Evolutionary conservation across 2,113 vertebrate genomes (phyloP).

Genomic region (Dendropsophus ebraccatus): DNA sequence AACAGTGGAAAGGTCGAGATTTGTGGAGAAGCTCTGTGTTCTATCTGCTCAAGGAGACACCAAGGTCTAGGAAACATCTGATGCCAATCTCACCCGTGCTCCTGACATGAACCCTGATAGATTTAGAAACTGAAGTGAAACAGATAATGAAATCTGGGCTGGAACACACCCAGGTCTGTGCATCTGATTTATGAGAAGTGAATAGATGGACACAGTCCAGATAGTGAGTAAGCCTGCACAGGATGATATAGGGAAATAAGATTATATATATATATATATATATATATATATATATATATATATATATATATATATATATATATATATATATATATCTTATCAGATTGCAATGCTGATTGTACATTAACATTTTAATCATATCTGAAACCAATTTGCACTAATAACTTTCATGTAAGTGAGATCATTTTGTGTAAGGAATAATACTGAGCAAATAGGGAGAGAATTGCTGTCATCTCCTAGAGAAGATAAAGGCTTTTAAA

Average conservation of each 20-base stretch:
- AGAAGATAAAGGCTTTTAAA: not conserved
- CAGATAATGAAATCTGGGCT: conserved; percentile 15
- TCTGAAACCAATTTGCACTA: not conserved
- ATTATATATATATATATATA: no score
- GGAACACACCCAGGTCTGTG: not conserved
- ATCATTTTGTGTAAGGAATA: no score
- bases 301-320: not conserved
- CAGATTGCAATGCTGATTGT: not conserved
- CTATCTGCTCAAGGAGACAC: not conserved
- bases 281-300: not conserved
- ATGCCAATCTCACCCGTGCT: not conserved
- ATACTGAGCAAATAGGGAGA: not conserved
- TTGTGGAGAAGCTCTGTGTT: not conserved
- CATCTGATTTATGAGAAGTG: conserved; percentile 31
- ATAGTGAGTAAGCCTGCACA: not conserved
- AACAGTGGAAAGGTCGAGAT: not conserved
- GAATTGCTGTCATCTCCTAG: not conserved
- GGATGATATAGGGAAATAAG: not conserved
- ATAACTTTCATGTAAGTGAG: not conserved
- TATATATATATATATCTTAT: not conserved
- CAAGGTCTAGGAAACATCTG: not conserved
- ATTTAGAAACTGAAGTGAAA: not conserved
- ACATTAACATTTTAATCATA: not conserved
- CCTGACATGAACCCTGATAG: not conserved
- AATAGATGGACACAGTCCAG: conserved; percentile 20